These are phyloP conservation scores for Agonum fuliginosum DNA, from an alignment of 2,888 invertebrate genomes.

Conservation along the genomic window DNA sequence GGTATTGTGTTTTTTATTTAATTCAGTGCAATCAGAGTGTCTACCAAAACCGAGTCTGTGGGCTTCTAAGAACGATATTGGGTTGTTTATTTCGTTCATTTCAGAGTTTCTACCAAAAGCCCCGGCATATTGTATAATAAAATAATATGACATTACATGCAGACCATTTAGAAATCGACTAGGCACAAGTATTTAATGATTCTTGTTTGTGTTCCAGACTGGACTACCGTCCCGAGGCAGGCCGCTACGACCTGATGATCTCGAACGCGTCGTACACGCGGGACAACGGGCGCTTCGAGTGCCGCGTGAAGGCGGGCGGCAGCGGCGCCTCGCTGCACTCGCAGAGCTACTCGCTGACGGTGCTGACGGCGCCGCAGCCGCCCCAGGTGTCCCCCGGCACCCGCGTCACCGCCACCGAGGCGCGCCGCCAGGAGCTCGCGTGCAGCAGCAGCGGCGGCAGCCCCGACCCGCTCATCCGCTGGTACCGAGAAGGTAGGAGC, in stretches of 20 bases:
- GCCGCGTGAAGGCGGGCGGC: slow-evolving; percentile 88
- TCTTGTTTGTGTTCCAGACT: slow-evolving; percentile 75
- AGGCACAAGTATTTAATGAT: too few relatives aligned
- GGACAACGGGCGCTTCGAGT: slow-evolving; percentile 94
- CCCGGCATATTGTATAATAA: too few relatives aligned
- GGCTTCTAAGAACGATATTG: too few relatives aligned
- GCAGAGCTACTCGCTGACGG: slow-evolving; percentile 88
- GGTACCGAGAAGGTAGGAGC: slow-evolving; percentile 83
- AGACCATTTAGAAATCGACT: too few relatives aligned
- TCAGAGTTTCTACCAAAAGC: too few relatives aligned
- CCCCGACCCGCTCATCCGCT: slow-evolving; percentile 90
- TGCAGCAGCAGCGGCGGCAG: slow-evolving; percentile 92
- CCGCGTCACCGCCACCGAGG: slow-evolving; percentile 88
- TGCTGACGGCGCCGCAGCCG: slow-evolving; percentile 88
- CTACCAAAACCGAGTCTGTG: too few relatives aligned
- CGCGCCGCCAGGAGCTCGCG: slow-evolving; percentile 82
- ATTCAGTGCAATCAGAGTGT: too few relatives aligned
- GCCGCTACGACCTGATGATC: slow-evolving; percentile 92
- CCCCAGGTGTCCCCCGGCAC: slow-evolving; percentile 86
- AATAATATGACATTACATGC: too few relatives aligned
- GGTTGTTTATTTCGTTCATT: too few relatives aligned
- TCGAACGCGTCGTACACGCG: slow-evolving; percentile 91
- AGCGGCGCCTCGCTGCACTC: slow-evolving; percentile 89
- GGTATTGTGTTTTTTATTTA: too few relatives aligned
- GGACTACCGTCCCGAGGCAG: slow-evolving; percentile 85